Conservation (phyloP, 2,888 invertebrate genomes). For the Chouioia cunea region DNA sequence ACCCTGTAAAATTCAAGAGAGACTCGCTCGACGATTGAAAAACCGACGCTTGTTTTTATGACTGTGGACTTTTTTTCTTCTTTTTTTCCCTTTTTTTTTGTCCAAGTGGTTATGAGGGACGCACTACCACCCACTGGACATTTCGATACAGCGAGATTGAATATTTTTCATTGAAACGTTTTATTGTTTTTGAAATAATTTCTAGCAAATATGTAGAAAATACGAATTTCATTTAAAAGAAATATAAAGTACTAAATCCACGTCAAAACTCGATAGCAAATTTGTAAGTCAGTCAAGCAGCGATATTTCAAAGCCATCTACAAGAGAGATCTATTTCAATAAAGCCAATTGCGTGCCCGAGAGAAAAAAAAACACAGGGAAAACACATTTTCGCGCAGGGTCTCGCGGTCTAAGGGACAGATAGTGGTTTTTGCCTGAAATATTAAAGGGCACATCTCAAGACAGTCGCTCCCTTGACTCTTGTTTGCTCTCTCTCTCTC, state of each 20-base stretch:
- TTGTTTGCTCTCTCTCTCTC: conserved; percentile 48
- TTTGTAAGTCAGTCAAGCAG: not conserved
- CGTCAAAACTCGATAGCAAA: no score
- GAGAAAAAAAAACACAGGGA: conserved; percentile 8
- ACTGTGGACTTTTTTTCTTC: not conserved
- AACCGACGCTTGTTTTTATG: conserved; percentile 40
- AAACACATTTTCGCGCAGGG: conserved; percentile 45
- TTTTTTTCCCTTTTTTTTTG: conserved; percentile 3
- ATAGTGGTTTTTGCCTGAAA: conserved; percentile 51
- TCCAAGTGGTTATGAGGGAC: not conserved
- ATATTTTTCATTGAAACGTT: no score
- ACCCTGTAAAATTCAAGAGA: conserved; percentile 52
- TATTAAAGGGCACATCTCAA: conserved; percentile 50
- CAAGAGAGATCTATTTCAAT: conserved; percentile 46
- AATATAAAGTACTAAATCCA: not conserved
- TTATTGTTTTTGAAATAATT: no score
- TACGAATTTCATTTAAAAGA: no score
- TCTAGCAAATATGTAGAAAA: no score
- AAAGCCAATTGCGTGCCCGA: conserved; percentile 44
- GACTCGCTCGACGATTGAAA: conserved; percentile 51
- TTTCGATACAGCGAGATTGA: no score
- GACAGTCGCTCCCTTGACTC: conserved; percentile 53
- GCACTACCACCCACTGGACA: not conserved
- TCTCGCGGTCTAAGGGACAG: conserved; percentile 37
- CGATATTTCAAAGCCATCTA: conserved; percentile 33